Evolutionary conservation across 1,140 invertebrate genomes (phyloP).

Genomic region (Agrypnia vestita): DNA sequence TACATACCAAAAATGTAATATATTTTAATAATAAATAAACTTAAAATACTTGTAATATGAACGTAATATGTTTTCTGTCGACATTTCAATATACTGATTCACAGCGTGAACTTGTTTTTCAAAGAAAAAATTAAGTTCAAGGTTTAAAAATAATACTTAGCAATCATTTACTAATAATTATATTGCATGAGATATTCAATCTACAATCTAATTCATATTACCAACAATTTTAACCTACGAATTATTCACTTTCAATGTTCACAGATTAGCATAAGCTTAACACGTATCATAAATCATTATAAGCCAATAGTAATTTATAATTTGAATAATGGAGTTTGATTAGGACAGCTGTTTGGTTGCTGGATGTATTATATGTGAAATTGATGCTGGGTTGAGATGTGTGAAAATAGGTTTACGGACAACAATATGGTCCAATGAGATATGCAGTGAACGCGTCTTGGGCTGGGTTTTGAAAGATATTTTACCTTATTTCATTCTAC

Average conservation of each 20-base stretch:
- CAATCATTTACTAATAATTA: background rate
- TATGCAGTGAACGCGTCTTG: background rate
- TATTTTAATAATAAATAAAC: too few species aligned
- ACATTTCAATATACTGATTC: too few species aligned
- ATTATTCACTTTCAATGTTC: slow-evolving; percentile 45
- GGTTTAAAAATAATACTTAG: too few species aligned
- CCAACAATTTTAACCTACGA: slow-evolving; percentile 16
- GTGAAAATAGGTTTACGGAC: slow-evolving; percentile 5
- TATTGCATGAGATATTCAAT: background rate
- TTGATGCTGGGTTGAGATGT: slow-evolving; percentile 1
- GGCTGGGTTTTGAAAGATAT: background rate
- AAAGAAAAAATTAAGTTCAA: too few species aligned
- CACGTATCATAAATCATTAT: slow-evolving; percentile 34
- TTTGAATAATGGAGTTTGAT: slow-evolving; percentile 44
- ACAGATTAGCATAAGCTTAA: slow-evolving; percentile 30
- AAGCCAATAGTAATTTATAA: slow-evolving; percentile 33
- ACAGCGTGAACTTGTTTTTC: too few species aligned
- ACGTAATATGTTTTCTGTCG: too few species aligned
- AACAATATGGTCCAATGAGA: slow-evolving; percentile 8
- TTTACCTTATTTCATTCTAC: too few species aligned
- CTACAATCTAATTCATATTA: slow-evolving; percentile 26
- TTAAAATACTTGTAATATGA: too few species aligned
- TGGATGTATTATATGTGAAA: background rate
- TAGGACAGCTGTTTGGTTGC: slow-evolving; percentile 9
- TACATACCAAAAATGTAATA: too few species aligned